These are phyloP conservation scores for Acronicta alni DNA, from an alignment of 2,888 invertebrate species.

Conservation along the genomic window DNA sequence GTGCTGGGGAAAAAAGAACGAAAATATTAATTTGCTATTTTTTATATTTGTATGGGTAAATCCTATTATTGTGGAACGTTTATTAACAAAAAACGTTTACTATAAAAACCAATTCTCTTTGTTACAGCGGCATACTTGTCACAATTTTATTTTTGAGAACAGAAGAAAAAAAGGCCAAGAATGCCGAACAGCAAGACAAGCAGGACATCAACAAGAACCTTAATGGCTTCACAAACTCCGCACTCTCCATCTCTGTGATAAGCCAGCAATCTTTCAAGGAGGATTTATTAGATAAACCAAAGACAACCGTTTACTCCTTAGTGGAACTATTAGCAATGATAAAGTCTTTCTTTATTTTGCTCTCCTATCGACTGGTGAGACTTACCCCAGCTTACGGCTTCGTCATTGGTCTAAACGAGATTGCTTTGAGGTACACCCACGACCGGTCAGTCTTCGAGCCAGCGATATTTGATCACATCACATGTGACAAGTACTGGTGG, in stretches of 20 bases:
- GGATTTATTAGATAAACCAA: constrained; percentile 79
- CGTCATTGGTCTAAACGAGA: constrained; percentile 93
- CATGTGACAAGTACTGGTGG: constrained; percentile 95
- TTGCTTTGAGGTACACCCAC: constrained; percentile 92
- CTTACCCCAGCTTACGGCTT: constrained; percentile 95
- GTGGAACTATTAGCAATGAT: constrained; percentile 77
- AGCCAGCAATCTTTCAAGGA: constrained; percentile 85
- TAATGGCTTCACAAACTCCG: constrained; percentile 82
- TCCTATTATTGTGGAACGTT: no score
- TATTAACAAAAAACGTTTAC: no score
- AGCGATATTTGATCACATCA: constrained; percentile 91
- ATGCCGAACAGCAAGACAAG: constrained; percentile 65
- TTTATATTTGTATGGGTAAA: no score
- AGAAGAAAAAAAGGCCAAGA: constrained; percentile 86
- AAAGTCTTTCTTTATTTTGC: constrained; percentile 85
- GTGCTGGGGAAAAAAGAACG: no score
- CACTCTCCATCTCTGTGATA: constrained; percentile 81
- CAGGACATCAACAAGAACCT: constrained; percentile 81
- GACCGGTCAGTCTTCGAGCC: constrained; percentile 93
- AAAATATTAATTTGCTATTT: no score
- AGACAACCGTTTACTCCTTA: constrained; percentile 72
- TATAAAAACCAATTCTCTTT: constrained; percentile 35
- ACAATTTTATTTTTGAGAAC: constrained; percentile 92
- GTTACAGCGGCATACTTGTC: constrained; percentile 92
- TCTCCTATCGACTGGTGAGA: constrained; percentile 90